A percentile compares a stretch with the other conserved stretches of the same genome.
phyloP scores from a whole-genome alignment of 2,113 vertebrate species.

The Macrotus californicus region DNA sequence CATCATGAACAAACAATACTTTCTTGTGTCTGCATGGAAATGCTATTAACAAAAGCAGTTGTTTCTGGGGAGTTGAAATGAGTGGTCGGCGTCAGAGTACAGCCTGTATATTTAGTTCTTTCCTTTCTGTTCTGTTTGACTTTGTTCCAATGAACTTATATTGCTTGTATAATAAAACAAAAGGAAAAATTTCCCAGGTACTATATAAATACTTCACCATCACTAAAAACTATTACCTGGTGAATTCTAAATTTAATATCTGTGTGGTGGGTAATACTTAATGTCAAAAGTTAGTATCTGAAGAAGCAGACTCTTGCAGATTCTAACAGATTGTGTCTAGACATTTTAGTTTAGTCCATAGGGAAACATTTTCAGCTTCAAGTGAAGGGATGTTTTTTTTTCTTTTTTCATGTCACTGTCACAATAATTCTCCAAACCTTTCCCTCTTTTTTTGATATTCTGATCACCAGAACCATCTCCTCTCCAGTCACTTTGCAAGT shows the following conservation, averaged over 20 bases:
- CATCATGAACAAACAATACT: neutral
- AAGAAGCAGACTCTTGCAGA: neutral
- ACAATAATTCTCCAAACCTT: neutral
- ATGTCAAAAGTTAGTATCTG: neutral
- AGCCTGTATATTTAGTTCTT: neutral
- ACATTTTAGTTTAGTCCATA: neutral
- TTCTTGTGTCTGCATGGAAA: neutral
- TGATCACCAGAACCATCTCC: neutral
- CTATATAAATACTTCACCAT: neutral
- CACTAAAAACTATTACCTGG: neutral
- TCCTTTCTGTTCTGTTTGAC: neutral
- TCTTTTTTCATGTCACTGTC: neutral
- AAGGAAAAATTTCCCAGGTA: neutral
- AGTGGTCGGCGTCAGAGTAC: neutral
- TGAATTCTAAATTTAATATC: slow-evolving; percentile 23
- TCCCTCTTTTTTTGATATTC: neutral
- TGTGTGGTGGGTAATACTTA: neutral
- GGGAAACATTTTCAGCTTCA: neutral
- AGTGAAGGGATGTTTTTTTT: neutral
- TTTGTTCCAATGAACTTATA: neutral
- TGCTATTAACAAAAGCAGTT: neutral
- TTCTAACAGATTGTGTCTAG: neutral
- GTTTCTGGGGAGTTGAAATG: neutral
- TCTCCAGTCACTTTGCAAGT: neutral
- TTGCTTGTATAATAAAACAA: neutral